A percentile compares a stretch with the other conserved stretches of the same genome.
Evolutionary conservation across 1,140 invertebrate genomes (phyloP).

Genomic region (Vanessa tameamea): DNA sequence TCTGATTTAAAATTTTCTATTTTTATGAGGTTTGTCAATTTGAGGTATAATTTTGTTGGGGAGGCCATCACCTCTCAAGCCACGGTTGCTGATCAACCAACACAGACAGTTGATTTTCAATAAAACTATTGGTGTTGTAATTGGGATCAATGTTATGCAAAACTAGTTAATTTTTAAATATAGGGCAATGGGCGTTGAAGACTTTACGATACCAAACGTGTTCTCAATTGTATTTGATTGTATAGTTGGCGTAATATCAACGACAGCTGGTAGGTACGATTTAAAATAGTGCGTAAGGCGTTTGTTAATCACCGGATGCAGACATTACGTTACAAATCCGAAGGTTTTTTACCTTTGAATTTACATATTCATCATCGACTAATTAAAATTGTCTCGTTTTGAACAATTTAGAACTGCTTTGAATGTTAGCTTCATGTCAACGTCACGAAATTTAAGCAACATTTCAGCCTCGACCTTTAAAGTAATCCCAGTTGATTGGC

Average conservation of each 20-base stretch:
- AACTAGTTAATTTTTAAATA: not conserved
- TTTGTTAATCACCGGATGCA: slow-evolving; percentile 10
- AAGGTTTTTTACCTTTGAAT: slow-evolving; percentile 1
- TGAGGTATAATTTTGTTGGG: no score
- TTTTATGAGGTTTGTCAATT: no score
- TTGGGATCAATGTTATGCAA: not conserved
- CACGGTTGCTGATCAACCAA: no score
- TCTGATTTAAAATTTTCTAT: no score
- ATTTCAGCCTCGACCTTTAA: no score
- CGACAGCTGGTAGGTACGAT: slow-evolving; percentile 8
- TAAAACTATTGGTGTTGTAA: not conserved
- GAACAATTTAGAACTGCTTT: no score
- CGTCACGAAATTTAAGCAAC: no score
- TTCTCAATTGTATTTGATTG: slow-evolving; percentile 6
- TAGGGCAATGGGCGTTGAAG: not conserved
- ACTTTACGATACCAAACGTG: slow-evolving; percentile 2
- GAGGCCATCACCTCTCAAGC: no score
- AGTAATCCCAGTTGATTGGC: no score
- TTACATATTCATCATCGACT: not conserved
- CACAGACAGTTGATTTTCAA: not conserved
- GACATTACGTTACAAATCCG: not conserved
- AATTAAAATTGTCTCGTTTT: no score
- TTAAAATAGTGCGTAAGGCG: slow-evolving; percentile 10
- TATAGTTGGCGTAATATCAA: slow-evolving; percentile 7
- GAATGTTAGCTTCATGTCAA: no score